Evolutionary conservation across 2,113 vertebrate species (phyloP), one percentile per base, ranked within the genome.

Genomic region (Oryzias woworae): DNA sequence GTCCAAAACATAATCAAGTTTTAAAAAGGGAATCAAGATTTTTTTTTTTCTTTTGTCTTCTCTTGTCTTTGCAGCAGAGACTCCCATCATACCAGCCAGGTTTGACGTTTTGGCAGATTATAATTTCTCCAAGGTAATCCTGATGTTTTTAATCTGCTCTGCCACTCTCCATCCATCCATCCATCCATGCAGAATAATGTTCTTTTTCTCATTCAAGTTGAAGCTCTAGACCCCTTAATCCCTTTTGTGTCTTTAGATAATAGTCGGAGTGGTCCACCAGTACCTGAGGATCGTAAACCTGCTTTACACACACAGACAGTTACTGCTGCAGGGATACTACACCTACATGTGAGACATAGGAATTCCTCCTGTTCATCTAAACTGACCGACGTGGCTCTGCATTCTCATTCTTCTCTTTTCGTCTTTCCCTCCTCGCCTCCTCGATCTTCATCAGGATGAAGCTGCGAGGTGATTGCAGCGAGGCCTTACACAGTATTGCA

Each of bases 81-180:
- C 91, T 23, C 94, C 94, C 0, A 80, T 80, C 16, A 85, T 98
- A 0, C 77, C 91, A 7, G 84, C 93, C 57, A 95, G 88, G 75
- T 95, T 97, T 84, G 96, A 97, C 0, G 75, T 96, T 15, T 48
- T 92, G 61, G 92, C 90, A 3, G 96, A 98, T 81, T 94, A 93
- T 81, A 82, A 58, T 1, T 88, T 93, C 8, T 89, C 94, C 46
- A 97, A 95, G 93, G 96, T 98, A 86, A 41, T 6, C 17, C 26
- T 42, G 16, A 52, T 18, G 5, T 10, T 18, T 18, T 18, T 7
- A 5, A 2, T 52, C 14, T 24, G 20, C 5, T 12, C 31, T 8
- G 31, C 14, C 16, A 5, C 5, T 45, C 44, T 45, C 14, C 14
- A 14, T 48, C 7, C 20, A 18, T 48, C 7, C 20, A 18, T 18